A percentile compares a stretch with the other conserved stretches of the same genome.
Evolutionary conservation across 2,797 vertebrate species (phyloP).

Genomic region (Cirrhinus mrigala): DNA sequence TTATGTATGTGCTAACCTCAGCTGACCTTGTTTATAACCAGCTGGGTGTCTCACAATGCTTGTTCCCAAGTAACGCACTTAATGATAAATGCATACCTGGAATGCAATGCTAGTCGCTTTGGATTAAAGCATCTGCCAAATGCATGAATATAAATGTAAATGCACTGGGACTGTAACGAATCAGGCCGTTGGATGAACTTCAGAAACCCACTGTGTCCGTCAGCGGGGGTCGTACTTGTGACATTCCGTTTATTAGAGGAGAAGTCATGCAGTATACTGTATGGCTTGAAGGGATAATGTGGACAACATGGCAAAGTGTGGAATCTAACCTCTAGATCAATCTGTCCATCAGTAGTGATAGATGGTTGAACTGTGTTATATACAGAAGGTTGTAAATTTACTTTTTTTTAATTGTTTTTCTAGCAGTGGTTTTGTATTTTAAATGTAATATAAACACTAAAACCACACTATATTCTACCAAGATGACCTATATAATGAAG

Average conservation of each 20-base stretch:
- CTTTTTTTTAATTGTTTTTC: neutral
- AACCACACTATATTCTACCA: neutral
- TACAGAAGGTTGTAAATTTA: neutral
- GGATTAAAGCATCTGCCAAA: neutral
- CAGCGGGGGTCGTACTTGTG: conserved; percentile 7
- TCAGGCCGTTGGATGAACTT: conserved; percentile 8
- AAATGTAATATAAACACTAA: neutral
- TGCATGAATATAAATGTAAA: conserved; percentile 2
- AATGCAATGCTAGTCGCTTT: conserved; percentile 14
- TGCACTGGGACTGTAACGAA: neutral
- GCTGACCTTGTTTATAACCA: neutral
- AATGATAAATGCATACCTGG: conserved; percentile 2
- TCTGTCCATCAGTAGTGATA: neutral
- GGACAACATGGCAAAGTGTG: neutral
- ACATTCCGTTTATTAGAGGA: neutral
- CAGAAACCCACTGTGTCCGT: conserved; percentile 20
- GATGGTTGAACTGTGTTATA: neutral
- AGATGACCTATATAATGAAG: neutral
- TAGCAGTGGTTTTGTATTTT: conserved; percentile 4
- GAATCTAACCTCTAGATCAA: neutral
- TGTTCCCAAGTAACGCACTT: neutral
- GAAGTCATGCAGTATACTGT: neutral
- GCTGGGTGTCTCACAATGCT: neutral
- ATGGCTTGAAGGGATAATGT: neutral
- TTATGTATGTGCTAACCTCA: conserved; percentile 2